Evolutionary conservation across 37 sponge, comb jelly and placozoan species (phyloP).

Genomic region (Mnemiopsis leidyi): DNA sequence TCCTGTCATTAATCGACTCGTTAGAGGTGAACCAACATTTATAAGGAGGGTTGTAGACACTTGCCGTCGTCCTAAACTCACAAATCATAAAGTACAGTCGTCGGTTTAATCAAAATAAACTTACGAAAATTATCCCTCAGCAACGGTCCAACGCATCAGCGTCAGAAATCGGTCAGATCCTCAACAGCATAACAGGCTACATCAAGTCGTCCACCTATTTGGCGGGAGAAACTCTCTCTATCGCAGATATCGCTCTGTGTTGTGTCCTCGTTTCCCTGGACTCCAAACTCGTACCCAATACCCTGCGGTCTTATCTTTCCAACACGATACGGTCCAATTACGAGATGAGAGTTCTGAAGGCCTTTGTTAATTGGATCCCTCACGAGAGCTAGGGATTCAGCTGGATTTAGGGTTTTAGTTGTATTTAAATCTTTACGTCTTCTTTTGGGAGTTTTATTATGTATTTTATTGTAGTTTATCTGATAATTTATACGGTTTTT

Average conservation of each 20-base stretch:
- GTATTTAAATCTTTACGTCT: background rate
- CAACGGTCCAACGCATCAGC: background rate
- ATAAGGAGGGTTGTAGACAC: too few species aligned
- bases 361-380: background rate
- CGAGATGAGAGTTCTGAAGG: constrained; percentile 44
- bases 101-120: too few species aligned
- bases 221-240: background rate
- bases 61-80: background rate
- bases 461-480: background rate
- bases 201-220: constrained; percentile 10
- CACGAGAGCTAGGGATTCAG: background rate
- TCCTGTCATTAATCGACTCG: background rate
- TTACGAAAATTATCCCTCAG: too few species aligned
- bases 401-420: background rate
- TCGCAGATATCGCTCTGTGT: constrained; percentile 53
- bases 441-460: background rate
- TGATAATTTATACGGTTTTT: background rate
- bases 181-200: background rate
- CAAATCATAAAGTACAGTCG: too few species aligned
- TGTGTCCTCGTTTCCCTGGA: background rate
- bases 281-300: background rate
- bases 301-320: background rate
- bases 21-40: too few species aligned
- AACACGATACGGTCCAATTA: background rate
- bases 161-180: background rate